Percentiles rank a stretch among this genome's conserved stretches.
Evolutionary conservation across 2,113 vertebrate species (phyloP).

Genomic region (Takifugu bimaculatus): DNA sequence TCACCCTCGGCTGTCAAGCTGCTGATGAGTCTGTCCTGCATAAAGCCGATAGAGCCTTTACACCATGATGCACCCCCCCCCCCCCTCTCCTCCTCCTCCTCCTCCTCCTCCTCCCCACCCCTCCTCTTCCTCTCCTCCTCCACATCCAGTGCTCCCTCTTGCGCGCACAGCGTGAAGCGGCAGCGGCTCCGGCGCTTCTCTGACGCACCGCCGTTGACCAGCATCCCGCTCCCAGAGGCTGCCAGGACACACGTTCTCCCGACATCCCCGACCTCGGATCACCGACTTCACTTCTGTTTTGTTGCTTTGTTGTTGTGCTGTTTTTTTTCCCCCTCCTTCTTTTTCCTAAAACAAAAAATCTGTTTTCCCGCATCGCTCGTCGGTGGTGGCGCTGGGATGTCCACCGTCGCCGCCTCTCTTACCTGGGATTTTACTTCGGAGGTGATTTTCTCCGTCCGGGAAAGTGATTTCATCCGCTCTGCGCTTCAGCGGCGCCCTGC

Average conservation of each 20-base stretch:
- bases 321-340: background rate
- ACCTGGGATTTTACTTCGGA: constrained; percentile 70
- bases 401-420: constrained; percentile 52
- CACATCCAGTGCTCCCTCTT: constrained; percentile 66
- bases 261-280: background rate
- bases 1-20: constrained; percentile 50
- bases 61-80: constrained; percentile 34
- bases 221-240: constrained; percentile 60
- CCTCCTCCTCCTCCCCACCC: constrained; percentile 13
- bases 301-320: background rate
- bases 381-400: constrained; percentile 42
- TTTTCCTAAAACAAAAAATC: background rate
- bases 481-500: constrained; percentile 2
- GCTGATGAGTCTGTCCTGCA: constrained; percentile 50
- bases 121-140: constrained; percentile 31
- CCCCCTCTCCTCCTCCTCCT: constrained; percentile 11
- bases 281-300: background rate
- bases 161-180: constrained; percentile 58
- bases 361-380: background rate
- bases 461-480: constrained; percentile 22
- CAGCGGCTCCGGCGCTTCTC: constrained; percentile 53
- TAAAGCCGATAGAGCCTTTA: constrained; percentile 58
- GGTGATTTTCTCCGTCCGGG: constrained; percentile 55
- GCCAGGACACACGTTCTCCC: constrained; percentile 45
- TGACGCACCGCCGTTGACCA: constrained; percentile 69